Base-by-base conservation (phyloP, 2,888 invertebrate genomes). In the Stenodera caucasica region DNA sequence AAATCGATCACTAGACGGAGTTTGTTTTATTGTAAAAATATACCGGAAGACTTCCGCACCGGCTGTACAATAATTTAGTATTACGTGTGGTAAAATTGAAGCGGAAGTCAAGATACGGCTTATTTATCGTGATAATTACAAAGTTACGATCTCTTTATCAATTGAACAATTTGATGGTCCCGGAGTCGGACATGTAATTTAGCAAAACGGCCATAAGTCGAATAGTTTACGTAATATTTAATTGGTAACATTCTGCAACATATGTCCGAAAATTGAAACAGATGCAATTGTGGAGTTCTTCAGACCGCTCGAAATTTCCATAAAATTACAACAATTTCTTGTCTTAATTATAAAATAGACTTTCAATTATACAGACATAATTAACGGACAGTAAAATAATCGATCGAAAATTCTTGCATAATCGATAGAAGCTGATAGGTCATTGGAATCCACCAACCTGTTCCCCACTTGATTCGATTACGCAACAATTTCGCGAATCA, bases 391-490 rank as follows among this genome's bases (percentile, higher is more conserved):
- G n/a, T n/a, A n/a, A n/a, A n/a, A n/a, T n/a, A n/a, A n/a, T n/a
- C n/a, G 2, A 35, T 35, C 14, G 53, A 58, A 53, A 45, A 54
- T 53, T 54, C 33, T 53, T 58, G 50, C 52, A 32, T 32, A 53
- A 40, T 18, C 9, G 2, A 40, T 40, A 33, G 33, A 32, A 49
- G 60, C 29, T 60, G 57, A 53, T 50, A 52, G 61, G 61, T 53
- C 57, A 57, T 49, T 55, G 52, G 32, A 52, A 52, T 40, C 18
- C 8, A 40, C 53, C 52, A 54, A 57, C 61, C 50, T 57, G 61
- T 54, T 57, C 40, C 26, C 21, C 23, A 23, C 15, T 9, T 35
- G n/a, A 5, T 26, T 4, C 26, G 18, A 40, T 40, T 40, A 9
- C 18, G 4, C 18, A 40, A 40, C 3, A 40, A 21, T 40, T 40